phyloP scores from a whole-genome alignment of 2,888 invertebrate species.

The Diachrysia chrysitis region DNA sequence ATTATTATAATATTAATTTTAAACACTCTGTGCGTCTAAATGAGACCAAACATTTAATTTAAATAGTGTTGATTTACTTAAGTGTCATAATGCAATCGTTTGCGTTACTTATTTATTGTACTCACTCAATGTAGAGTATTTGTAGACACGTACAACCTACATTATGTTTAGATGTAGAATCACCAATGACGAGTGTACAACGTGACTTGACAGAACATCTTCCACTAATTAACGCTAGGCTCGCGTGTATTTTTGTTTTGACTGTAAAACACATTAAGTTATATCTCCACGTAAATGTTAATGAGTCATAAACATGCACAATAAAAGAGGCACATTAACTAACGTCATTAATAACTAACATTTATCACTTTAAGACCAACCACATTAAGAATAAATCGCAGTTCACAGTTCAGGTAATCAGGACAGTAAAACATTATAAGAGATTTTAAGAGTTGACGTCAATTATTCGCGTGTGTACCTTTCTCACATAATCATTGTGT shows the following conservation, averaged over 20 bases:
- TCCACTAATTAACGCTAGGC: background rate
- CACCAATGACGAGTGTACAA: background rate
- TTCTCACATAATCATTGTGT: conserved; percentile 18
- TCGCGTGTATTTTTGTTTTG: conserved; percentile 2
- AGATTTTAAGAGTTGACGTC: conserved; percentile 9
- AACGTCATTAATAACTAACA: conserved; percentile 18
- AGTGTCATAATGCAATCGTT: background rate
- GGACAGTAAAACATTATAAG: background rate
- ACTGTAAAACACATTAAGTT: conserved; percentile 10
- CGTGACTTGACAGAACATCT: background rate
- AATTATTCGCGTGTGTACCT: background rate
- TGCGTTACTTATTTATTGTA: background rate
- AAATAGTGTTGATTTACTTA: background rate
- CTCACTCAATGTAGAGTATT: background rate
- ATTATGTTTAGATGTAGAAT: background rate
- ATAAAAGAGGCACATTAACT: conserved; percentile 26
- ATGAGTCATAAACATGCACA: conserved; percentile 24
- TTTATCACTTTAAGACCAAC: conserved; percentile 21
- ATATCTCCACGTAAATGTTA: conserved; percentile 14
- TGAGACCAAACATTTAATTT: background rate
- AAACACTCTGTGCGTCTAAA: background rate
- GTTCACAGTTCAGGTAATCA: background rate
- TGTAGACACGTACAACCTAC: background rate
- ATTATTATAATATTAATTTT: background rate
- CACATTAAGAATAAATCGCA: background rate